Evolutionary conservation across 2,113 vertebrate genomes (phyloP), one percentile per base, ranked within the genome.

Genomic region (Phasianus colchicus): DNA sequence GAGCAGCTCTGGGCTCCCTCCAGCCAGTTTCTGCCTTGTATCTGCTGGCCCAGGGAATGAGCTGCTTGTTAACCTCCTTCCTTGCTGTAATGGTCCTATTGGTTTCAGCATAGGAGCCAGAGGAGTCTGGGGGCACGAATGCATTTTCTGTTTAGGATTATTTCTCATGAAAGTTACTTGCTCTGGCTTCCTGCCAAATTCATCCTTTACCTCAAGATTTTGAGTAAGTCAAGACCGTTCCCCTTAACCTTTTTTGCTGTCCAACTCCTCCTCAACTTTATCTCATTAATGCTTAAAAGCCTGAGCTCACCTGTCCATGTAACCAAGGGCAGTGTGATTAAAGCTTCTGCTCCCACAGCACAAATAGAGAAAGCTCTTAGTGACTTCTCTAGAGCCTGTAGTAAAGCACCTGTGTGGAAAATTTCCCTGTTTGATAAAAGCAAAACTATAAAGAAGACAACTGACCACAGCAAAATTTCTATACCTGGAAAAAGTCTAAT

Each of bases 1-100:
- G 36, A 95, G 57, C 82, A 83, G 85, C 93, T 85, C 85, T 75
- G 65, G 91, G 91, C 73, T 81, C 43, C 52, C 72, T 91, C 52
- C 75, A 78, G 74, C 57, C 48, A 30, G 2, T 74, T 93, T 91
- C 79, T 95, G 69, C 78, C 22, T 91, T 4, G 1, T 80, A 30
- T 57, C 34, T 65, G 2, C 43, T 88, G 65, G 57, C 64, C 61
- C 79, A 80, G 60, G 60, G 58, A 71, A 61, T 1, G 9, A 88
- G 47, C 1, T 83, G 72, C 67, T 90, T 71, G 69, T 88, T 86
- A 69, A 43, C 40, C 52, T 83, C 52, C 43, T 71, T 67, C 34
- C 50, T 50, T 38, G 30, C 70, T 72, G 11, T 50, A 81, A 81
- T 18, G 32, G 52, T 48, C 75, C 48, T 78, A 3, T 34, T 86